phyloP scores from a whole-genome alignment of 2,113 vertebrate genomes.

The zebrafish (Danio rerio) region GRCz12tu NC_133184.1:34026001-34026500 shows the following conservation, averaged over 20 bases:
- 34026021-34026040: constrained; percentile 18
- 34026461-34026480: constrained; percentile 31
- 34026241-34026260: constrained; percentile 15
- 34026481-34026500: constrained; percentile 38
- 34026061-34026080: neutral
- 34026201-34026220: constrained; percentile 36
- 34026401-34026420: constrained; percentile 6
- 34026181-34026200: constrained; percentile 52
- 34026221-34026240: constrained; percentile 47
- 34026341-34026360: constrained; percentile 54
- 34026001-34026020: constrained; percentile 35
- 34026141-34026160: constrained; percentile 62
- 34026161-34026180: constrained; percentile 43
- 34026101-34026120: constrained; percentile 58
- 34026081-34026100: neutral
- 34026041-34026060: neutral
- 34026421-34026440: neutral
- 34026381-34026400: neutral
- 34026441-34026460: neutral
- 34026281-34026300: constrained; percentile 37
- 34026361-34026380: neutral
- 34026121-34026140: constrained; percentile 59
- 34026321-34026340: constrained; percentile 41
- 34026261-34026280: constrained; percentile 33
- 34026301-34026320: constrained; percentile 42